Percentiles rank a stretch among this genome's conserved stretches.
phyloP scores from a whole-genome alignment of 2,888 invertebrate species.

The Pheosia tremula region DNA sequence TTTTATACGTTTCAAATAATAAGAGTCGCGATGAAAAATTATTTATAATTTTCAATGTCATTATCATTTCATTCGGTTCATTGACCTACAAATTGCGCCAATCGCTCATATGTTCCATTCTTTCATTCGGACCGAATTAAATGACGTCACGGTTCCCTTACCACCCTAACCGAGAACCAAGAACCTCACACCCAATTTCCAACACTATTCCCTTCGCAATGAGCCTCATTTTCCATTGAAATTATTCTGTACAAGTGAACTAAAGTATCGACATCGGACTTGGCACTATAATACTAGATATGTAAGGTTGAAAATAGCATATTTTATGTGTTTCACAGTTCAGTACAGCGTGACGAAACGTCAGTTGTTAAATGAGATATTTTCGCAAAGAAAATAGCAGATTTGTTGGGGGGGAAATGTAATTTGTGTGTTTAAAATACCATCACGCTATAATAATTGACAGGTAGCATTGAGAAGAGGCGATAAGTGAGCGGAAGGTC shows the following conservation, averaged over 20 bases:
- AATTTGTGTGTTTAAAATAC: constrained; percentile 12
- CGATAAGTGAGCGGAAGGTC: too few relatives aligned
- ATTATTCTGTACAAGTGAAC: background rate
- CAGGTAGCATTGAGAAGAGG: too few relatives aligned
- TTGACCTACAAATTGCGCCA: constrained; percentile 52
- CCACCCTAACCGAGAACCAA: constrained; percentile 58
- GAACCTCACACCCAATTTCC: constrained; percentile 3
- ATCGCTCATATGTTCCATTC: constrained; percentile 60
- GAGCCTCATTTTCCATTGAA: background rate
- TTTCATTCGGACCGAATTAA: constrained; percentile 45
- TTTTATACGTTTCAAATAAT: too few relatives aligned
- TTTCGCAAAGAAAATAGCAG: constrained; percentile 51
- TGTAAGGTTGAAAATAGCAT: constrained; percentile 25
- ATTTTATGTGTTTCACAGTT: constrained; percentile 14
- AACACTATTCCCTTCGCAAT: background rate
- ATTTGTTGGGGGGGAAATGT: constrained; percentile 32
- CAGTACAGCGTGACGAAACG: constrained; percentile 44
- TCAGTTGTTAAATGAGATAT: constrained; percentile 48
- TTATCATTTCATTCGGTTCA: constrained; percentile 41
- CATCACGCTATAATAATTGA: background rate
- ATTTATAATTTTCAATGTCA: constrained; percentile 16
- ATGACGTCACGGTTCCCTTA: constrained; percentile 59
- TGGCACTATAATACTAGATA: background rate
- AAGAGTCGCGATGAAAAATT: too few relatives aligned
- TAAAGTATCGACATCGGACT: background rate